Percentiles rank a stretch among this genome's conserved stretches.
phyloP scores from a whole-genome alignment of 2,797 vertebrate genomes.

The Eurystomus glaucurus region DNA sequence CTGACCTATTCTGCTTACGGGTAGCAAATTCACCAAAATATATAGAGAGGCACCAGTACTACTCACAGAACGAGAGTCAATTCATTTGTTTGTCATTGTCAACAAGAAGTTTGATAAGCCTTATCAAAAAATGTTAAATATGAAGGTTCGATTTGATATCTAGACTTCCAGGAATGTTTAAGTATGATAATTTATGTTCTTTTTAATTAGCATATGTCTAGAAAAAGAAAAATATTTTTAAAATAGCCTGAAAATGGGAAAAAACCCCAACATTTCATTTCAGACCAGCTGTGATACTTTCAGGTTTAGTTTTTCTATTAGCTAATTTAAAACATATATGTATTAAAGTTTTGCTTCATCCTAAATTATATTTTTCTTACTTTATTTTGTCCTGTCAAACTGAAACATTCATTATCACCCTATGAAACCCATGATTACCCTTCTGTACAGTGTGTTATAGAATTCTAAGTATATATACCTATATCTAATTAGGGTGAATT shows the following conservation, averaged over 20 bases:
- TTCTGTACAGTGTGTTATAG: neutral
- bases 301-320: neutral
- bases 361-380: neutral
- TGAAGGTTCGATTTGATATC: neutral
- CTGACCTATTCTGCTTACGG: neutral
- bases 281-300: neutral
- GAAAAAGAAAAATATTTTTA: neutral
- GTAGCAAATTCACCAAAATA: neutral
- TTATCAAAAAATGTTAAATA: neutral
- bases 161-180: neutral
- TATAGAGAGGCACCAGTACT: neutral
- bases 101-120: neutral
- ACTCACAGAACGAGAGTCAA: neutral
- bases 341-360: neutral
- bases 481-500: neutral
- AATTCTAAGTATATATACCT: neutral
- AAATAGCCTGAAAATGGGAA: neutral
- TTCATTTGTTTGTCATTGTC: neutral
- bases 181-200: neutral
- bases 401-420: neutral
- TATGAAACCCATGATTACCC: neutral
- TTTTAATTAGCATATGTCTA: neutral
- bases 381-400: neutral
- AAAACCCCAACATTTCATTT: fast-evolving
- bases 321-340: neutral